These are phyloP conservation scores for Paratilapia polleni DNA, from an alignment of 2,113 vertebrate genomes.

Conservation along the genomic window DNA sequence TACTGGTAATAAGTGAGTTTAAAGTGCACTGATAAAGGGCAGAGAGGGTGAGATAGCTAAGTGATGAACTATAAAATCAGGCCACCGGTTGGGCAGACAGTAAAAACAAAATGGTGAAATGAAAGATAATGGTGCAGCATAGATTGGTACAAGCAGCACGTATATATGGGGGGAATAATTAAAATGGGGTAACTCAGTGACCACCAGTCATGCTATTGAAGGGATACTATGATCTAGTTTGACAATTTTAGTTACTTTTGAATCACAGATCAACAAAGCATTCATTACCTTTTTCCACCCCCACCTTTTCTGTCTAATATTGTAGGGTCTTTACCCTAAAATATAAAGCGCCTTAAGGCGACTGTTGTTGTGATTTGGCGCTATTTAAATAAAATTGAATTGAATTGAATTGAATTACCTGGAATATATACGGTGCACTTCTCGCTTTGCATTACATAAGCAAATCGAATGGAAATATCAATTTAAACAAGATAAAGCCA, in stretches of 20 bases:
- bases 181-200: not conserved
- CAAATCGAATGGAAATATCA: no score
- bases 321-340: no score
- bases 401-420: no score
- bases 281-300: no score
- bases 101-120: not conserved
- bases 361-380: no score
- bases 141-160: conserved; percentile 14
- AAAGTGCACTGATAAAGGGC: conserved; percentile 65
- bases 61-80: conserved; percentile 46
- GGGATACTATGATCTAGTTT: not conserved
- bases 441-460: not conserved
- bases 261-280: no score
- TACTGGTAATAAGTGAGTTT: conserved; percentile 53
- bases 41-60: conserved; percentile 52
- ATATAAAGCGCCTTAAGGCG: no score
- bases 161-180: not conserved
- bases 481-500: not conserved
- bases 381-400: no score
- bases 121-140: not conserved
- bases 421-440: not conserved
- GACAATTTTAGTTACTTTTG: no score
- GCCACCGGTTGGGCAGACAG: not conserved
- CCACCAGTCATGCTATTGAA: not conserved
- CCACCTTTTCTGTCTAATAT: no score